These are phyloP conservation scores for Aegotheles bennettii DNA, from an alignment of 2,113 vertebrate species.

Conservation along the genomic window DNA sequence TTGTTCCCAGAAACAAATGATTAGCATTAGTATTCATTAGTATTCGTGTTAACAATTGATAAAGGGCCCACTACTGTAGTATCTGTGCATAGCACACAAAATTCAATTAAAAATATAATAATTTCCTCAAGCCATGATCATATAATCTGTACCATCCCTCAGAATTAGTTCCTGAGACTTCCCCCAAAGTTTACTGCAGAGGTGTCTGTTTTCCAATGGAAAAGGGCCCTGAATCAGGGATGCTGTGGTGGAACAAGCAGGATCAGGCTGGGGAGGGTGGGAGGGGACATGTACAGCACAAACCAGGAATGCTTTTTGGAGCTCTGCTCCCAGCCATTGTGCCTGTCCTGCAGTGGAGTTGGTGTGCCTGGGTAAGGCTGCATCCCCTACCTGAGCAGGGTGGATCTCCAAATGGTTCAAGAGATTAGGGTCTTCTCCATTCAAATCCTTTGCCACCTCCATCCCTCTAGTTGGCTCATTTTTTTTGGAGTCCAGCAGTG, in stretches of 20 bases:
- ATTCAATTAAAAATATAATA: conserved; percentile 67
- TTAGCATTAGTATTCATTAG: conserved; percentile 66
- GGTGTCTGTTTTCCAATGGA: not conserved
- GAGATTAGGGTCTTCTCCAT: not conserved
- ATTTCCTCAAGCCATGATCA: conserved; percentile 57
- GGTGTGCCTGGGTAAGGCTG: not conserved
- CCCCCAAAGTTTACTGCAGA: not conserved
- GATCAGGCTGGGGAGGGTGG: not conserved
- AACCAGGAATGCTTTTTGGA: not conserved
- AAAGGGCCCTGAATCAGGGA: not conserved
- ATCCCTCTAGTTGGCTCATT: not conserved
- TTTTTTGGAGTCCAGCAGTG: not conserved
- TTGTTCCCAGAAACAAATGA: conserved; percentile 66
- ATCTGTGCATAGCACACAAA: conserved; percentile 43
- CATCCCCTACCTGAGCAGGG: too few relatives aligned
- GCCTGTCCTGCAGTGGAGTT: not conserved
- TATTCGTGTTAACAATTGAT: conserved; percentile 61
- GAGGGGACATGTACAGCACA: not conserved
- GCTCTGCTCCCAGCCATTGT: not conserved
- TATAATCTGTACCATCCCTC: conserved; percentile 21
- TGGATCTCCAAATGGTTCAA: not conserved
- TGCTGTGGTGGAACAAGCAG: accelerated
- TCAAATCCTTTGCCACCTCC: not conserved
- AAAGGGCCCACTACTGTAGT: conserved; percentile 51
- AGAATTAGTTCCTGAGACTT: not conserved